Evolutionary conservation across 2,888 invertebrate species (phyloP).

Genomic region (Choreutis nemorana): DNA sequence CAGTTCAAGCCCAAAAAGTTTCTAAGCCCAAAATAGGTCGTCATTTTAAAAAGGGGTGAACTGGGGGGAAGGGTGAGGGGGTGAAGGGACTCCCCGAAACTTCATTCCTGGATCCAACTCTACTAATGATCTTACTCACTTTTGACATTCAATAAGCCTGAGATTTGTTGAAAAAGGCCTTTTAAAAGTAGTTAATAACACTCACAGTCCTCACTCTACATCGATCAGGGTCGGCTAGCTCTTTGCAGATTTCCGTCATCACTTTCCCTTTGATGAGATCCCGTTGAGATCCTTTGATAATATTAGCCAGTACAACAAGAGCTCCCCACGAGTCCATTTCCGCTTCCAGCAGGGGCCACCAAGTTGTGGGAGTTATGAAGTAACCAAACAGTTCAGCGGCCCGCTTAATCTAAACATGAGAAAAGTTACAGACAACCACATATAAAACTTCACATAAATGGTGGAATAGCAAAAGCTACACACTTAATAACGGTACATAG

Average conservation of each 20-base stretch:
- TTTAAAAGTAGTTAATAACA: not conserved
- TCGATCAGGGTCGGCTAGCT: conserved; percentile 66
- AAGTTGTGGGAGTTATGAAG: conserved; percentile 74
- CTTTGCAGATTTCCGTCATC: conserved; percentile 62
- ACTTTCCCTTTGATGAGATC: conserved; percentile 36
- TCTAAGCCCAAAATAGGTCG: too few species aligned
- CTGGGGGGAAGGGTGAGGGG: too few species aligned
- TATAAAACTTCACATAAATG: conserved; percentile 11
- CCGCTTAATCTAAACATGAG: conserved; percentile 62
- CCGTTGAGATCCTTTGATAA: conserved; percentile 66
- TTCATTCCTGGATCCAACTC: too few species aligned
- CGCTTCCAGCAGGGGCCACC: conserved; percentile 73
- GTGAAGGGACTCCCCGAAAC: not conserved
- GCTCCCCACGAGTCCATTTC: conserved; percentile 64
- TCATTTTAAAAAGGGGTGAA: too few species aligned
- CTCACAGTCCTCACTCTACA: conserved; percentile 68
- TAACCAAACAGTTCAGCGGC: conserved; percentile 78
- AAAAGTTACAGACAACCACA: too few species aligned
- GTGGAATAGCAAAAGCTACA: too few species aligned
- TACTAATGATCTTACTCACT: not conserved
- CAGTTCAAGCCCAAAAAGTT: too few species aligned
- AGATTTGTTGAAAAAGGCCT: not conserved
- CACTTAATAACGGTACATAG: too few species aligned
- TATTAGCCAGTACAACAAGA: conserved; percentile 67
- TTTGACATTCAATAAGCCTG: not conserved